Conservation (phyloP, 2,797 vertebrate species). For the Bucorvus abyssinicus region DNA sequence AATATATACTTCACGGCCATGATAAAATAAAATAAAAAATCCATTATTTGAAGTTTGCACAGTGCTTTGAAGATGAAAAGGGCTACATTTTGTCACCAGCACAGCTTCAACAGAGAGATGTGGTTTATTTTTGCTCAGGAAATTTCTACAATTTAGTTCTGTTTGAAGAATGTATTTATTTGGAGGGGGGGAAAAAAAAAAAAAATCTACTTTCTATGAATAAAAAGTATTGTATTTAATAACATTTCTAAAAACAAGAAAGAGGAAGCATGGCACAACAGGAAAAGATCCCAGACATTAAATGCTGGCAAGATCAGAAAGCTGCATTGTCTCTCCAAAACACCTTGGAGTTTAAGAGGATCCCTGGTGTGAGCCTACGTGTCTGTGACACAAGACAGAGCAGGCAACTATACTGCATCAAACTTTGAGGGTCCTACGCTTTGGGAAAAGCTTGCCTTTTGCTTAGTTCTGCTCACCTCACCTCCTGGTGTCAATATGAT, state of each 20-base stretch:
- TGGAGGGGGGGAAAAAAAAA: neutral
- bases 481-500: neutral
- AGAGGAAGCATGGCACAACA: neutral
- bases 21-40: neutral
- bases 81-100: conserved; percentile 11
- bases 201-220: conserved; percentile 32
- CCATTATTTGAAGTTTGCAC: conserved; percentile 47
- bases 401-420: neutral
- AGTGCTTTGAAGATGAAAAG: conserved; percentile 66
- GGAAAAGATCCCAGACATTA: neutral
- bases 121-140: conserved; percentile 52
- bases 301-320: neutral
- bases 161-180: conserved; percentile 47
- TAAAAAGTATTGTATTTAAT: conserved; percentile 27
- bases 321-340: conserved; percentile 29
- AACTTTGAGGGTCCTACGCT: neutral
- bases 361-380: neutral
- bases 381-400: neutral
- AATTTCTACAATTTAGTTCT: conserved; percentile 28
- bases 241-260: neutral
- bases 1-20: neutral
- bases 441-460: neutral
- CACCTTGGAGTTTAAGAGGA: neutral
- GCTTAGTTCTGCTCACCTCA: neutral
- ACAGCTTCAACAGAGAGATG: conserved; percentile 11